Conservation (phyloP, 2,113 vertebrate species). For the Aspiorhynchus laticeps region DNA sequence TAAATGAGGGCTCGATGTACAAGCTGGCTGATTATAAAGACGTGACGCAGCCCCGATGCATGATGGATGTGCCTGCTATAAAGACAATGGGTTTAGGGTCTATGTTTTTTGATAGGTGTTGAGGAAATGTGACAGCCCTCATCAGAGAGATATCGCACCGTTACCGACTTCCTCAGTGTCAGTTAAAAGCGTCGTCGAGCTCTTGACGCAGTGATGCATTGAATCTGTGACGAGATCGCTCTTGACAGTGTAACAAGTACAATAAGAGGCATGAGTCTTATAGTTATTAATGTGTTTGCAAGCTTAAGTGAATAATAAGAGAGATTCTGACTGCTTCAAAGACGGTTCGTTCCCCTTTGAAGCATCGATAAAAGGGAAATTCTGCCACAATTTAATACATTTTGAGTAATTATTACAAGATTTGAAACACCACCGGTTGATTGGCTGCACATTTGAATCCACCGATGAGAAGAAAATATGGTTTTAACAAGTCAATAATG, state of each 20-base stretch:
- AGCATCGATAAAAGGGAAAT: neutral
- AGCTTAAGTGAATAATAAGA: slow-evolving; percentile 8
- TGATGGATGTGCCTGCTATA: slow-evolving; percentile 25
- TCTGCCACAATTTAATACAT: slow-evolving; percentile 60
- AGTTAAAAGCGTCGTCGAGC: slow-evolving; percentile 28
- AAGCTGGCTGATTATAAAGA: slow-evolving; percentile 35
- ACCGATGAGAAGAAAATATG: slow-evolving; percentile 78
- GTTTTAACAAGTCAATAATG: slow-evolving; percentile 80
- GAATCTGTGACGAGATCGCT: slow-evolving; percentile 36
- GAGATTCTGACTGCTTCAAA: neutral
- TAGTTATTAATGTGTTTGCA: slow-evolving; percentile 32
- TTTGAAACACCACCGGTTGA: slow-evolving; percentile 68
- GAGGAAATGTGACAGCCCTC: slow-evolving; percentile 34
- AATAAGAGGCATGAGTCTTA: slow-evolving; percentile 15
- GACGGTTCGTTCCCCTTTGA: neutral
- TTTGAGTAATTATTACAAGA: slow-evolving; percentile 75
- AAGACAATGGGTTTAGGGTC: slow-evolving; percentile 15
- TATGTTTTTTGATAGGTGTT: slow-evolving; percentile 23
- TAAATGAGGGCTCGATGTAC: slow-evolving; percentile 43
- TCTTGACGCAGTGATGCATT: slow-evolving; percentile 39
- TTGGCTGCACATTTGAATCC: slow-evolving; percentile 68
- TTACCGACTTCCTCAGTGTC: slow-evolving; percentile 31
- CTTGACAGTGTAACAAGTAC: slow-evolving; percentile 38
- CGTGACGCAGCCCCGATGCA: neutral
- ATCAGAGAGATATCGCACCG: slow-evolving; percentile 26